phyloP scores from a whole-genome alignment of 2,113 vertebrate genomes.

The Apistogramma diplotaenia region DNA sequence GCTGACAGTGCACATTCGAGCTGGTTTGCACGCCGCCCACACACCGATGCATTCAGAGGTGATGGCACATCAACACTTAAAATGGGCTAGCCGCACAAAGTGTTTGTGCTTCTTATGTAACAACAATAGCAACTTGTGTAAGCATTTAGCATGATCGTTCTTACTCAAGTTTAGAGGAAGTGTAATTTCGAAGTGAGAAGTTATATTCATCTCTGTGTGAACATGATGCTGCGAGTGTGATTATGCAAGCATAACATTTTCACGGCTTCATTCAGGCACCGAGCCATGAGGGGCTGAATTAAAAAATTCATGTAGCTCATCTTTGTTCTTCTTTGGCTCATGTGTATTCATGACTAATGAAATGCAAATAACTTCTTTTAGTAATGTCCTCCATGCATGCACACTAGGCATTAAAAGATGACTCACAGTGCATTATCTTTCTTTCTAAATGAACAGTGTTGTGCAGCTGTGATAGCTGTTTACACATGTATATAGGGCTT shows the following conservation, averaged over 20 bases:
- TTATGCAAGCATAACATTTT: constrained; percentile 20
- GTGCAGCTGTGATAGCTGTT: not conserved
- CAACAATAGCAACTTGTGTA: constrained; percentile 21
- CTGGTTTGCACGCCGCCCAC: constrained; percentile 34
- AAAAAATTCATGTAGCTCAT: constrained; percentile 10
- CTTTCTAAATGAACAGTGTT: not conserved
- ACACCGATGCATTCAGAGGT: constrained; percentile 3
- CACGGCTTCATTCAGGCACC: constrained; percentile 15
- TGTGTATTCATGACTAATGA: constrained; percentile 34
- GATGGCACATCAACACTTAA: constrained; percentile 9
- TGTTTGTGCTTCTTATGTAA: constrained; percentile 38
- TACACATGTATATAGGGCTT: not conserved
- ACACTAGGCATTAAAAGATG: constrained; percentile 13
- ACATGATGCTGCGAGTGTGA: constrained; percentile 20
- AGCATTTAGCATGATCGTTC: constrained; percentile 1
- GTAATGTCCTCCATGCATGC: not conserved
- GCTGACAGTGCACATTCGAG: constrained; percentile 60
- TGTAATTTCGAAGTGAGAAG: constrained; percentile 32
- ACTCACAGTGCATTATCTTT: constrained; percentile 4
- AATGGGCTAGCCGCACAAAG: constrained; percentile 14
- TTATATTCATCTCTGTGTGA: constrained; percentile 28
- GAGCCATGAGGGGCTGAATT: constrained; percentile 7
- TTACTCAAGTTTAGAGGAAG: constrained; percentile 16
- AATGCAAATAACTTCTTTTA: constrained; percentile 42
- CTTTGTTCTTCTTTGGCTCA: constrained; percentile 39